Conservation (phyloP, 2,113 vertebrate species). For the Nerophis lumbriciformis region DNA sequence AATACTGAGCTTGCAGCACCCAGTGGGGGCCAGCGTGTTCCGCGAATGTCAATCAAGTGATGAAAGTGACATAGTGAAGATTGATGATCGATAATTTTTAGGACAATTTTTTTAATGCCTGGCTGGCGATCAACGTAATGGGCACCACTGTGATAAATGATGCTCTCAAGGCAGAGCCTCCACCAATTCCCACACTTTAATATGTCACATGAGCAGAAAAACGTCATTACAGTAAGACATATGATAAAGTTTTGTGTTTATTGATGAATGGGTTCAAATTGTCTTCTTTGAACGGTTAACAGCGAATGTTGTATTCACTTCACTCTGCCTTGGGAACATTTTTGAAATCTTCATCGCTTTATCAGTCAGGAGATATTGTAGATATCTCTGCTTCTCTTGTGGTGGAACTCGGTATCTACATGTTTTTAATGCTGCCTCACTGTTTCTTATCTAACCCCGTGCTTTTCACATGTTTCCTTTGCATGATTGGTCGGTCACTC, state of each 20-base stretch:
- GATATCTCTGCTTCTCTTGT: constrained; percentile 21
- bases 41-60: too few species aligned
- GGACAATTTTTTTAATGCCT: too few species aligned
- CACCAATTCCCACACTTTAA: constrained; percentile 20
- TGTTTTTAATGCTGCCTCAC: constrained; percentile 19
- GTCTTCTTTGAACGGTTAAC: constrained; percentile 19
- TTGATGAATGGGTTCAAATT: constrained; percentile 12
- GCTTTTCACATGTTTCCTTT: constrained; percentile 21
- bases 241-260: constrained; percentile 9
- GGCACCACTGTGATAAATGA: constrained; percentile 47
- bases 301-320: constrained; percentile 15
- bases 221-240: constrained; percentile 1
- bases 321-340: constrained; percentile 11
- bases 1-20: too few species aligned
- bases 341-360: constrained; percentile 10
- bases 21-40: too few species aligned
- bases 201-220: neutral
- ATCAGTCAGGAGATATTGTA: constrained; percentile 27
- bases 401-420: constrained; percentile 5
- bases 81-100: too few species aligned
- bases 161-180: constrained; percentile 35
- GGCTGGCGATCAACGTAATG: too few species aligned
- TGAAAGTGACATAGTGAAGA: too few species aligned
- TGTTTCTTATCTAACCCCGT: constrained; percentile 33
- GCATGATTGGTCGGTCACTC: constrained; percentile 13